Evolutionary conservation across 1,140 invertebrate species (phyloP).

Genomic region (Heliconius himera): DNA sequence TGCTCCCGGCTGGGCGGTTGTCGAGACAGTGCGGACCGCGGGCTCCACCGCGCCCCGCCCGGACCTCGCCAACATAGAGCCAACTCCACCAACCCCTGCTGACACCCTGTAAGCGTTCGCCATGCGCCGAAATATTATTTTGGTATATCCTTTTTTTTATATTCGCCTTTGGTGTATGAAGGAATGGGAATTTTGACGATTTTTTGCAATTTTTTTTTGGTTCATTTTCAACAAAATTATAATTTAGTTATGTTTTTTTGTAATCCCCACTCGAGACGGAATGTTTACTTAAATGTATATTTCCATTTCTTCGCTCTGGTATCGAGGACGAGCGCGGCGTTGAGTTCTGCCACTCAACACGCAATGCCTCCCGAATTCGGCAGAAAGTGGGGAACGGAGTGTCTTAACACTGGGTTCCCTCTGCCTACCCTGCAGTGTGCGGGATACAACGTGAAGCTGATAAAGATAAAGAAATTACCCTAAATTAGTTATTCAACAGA

Average conservation of each 20-base stretch:
- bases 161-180: not conserved
- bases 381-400: too few species aligned
- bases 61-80: slow-evolving; percentile 23
- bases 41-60: slow-evolving; percentile 48
- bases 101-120: slow-evolving; percentile 42
- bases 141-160: slow-evolving; percentile 42
- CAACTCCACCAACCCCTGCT: slow-evolving; percentile 38
- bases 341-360: too few species aligned
- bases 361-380: too few species aligned
- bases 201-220: not conserved
- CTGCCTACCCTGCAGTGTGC: too few species aligned
- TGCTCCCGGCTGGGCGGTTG: slow-evolving; percentile 46
- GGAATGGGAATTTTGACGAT: not conserved
- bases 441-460: too few species aligned
- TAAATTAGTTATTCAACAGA: too few species aligned
- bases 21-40: slow-evolving; percentile 56
- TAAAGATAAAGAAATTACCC: too few species aligned
- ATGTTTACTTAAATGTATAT: too few species aligned
- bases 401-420: too few species aligned
- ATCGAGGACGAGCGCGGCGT: too few species aligned
- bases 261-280: too few species aligned
- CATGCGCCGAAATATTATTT: slow-evolving; percentile 45
- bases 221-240: not conserved
- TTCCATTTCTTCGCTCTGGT: too few species aligned
- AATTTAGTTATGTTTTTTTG: not conserved